Conservation (phyloP, 2,797 vertebrate species). For the Basileuterus tristriatus region DNA sequence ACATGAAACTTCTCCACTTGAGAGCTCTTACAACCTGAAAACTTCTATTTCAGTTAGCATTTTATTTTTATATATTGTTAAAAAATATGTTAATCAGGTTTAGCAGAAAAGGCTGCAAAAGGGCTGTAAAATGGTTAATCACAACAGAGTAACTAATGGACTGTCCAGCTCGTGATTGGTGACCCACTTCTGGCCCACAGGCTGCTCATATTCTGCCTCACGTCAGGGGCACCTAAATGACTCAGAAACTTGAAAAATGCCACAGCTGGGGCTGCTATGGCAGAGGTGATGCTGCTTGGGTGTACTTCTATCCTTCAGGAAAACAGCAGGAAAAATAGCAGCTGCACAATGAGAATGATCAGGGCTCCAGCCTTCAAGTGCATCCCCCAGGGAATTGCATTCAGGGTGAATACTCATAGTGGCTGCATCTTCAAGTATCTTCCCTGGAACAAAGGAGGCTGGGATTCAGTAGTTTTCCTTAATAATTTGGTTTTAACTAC, state of each 20-base stretch:
- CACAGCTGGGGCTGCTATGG: rapidly evolving
- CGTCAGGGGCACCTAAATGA: background rate
- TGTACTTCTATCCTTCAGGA: background rate
- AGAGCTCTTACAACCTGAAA: background rate
- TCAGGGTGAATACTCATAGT: background rate
- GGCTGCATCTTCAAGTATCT: background rate
- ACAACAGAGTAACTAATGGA: background rate
- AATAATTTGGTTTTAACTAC: background rate
- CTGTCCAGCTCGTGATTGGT: rapidly evolving
- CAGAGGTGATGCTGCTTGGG: background rate
- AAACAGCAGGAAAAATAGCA: background rate
- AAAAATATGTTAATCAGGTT: background rate
- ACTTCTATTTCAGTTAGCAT: background rate
- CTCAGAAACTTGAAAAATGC: background rate
- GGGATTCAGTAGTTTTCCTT: background rate
- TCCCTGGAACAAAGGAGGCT: background rate
- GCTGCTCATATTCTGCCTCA: background rate
- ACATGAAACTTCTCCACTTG: background rate
- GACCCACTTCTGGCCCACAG: background rate
- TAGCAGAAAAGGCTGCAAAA: background rate
- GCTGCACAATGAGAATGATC: background rate
- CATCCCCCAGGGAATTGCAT: too few species aligned
- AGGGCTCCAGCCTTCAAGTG: background rate
- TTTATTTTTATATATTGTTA: background rate
- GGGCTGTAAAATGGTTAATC: background rate